Evolutionary conservation across 2,888 invertebrate species (phyloP).

Genomic region (Homarus gammarus): DNA sequence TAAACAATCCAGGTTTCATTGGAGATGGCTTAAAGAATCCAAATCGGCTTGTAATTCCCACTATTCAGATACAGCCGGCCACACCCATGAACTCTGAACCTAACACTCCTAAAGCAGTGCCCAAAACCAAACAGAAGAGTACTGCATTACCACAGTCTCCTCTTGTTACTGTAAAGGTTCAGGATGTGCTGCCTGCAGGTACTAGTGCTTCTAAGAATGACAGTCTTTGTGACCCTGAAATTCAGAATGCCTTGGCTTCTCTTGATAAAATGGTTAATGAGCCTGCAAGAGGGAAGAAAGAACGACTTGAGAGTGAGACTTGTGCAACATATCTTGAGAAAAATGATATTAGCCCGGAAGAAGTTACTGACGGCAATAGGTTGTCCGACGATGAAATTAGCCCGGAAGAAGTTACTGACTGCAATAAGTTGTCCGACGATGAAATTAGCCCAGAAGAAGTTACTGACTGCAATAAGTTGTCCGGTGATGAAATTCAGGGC

Average conservation of each 20-base stretch:
- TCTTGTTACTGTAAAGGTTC: constrained; percentile 2
- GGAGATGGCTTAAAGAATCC: not conserved
- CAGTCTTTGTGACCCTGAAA: not conserved
- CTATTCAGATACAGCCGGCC: constrained; percentile 66
- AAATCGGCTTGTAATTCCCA: constrained; percentile 40
- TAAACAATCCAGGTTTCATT: constrained; percentile 34
- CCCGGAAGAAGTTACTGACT: too few relatives aligned
- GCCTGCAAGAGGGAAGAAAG: not conserved
- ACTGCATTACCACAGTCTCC: constrained; percentile 10
- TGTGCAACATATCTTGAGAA: not conserved
- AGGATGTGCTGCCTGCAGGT: not conserved
- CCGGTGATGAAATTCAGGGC: not conserved
- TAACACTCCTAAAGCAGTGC: constrained; percentile 37
- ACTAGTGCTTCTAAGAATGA: not conserved
- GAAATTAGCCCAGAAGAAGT: not conserved
- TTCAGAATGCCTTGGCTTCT: not conserved
- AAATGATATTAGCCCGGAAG: not conserved
- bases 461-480: not conserved
- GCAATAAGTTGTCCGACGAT: too few relatives aligned
- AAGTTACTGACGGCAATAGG: not conserved
- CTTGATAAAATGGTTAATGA: not conserved
- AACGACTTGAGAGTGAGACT: not conserved
- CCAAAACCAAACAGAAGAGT: not conserved
- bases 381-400: not conserved
- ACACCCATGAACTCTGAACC: constrained; percentile 55